These are phyloP conservation scores for Drepana arcuata DNA, from an alignment of 1,140 invertebrate species.

Conservation along the genomic window DNA sequence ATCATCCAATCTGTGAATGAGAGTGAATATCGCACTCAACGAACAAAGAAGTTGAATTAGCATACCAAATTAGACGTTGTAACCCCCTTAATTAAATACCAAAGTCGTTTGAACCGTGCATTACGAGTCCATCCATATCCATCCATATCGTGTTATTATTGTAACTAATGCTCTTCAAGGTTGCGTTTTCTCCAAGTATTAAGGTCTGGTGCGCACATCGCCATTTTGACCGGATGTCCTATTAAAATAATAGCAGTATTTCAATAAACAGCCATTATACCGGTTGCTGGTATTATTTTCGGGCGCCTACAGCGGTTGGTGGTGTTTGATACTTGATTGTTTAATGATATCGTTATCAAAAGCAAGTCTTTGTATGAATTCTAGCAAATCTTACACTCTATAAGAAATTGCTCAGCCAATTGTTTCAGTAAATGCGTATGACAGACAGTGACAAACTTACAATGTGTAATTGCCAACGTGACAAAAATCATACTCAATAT, in stretches of 20 bases:
- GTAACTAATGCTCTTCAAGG: conserved; percentile 35
- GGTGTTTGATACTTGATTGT: conserved; percentile 28
- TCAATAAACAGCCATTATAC: conserved; percentile 58
- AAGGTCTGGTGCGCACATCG: conserved; percentile 24
- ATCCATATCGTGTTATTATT: conserved; percentile 43
- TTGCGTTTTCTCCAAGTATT: conserved; percentile 17
- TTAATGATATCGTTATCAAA: no score
- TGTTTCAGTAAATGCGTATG: background rate
- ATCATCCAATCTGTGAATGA: conserved; percentile 3
- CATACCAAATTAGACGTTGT: conserved; percentile 35
- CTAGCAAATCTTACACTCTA: background rate
- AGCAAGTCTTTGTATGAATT: no score
- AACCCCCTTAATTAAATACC: conserved; percentile 18
- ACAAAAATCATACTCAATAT: no score
- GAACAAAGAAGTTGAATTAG: conserved; percentile 24
- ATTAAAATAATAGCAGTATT: conserved; percentile 63
- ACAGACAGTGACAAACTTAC: background rate
- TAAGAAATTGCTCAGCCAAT: background rate
- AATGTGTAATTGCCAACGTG: no score
- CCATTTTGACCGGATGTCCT: conserved; percentile 48
- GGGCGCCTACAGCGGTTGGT: conserved; percentile 10
- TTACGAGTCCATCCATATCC: conserved; percentile 6
- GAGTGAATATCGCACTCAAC: conserved; percentile 13
- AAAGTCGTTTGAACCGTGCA: conserved; percentile 24
- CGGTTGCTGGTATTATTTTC: conserved; percentile 31